Base-by-base conservation (phyloP, 2,113 vertebrate species). In the Ammodytes marinus region DNA sequence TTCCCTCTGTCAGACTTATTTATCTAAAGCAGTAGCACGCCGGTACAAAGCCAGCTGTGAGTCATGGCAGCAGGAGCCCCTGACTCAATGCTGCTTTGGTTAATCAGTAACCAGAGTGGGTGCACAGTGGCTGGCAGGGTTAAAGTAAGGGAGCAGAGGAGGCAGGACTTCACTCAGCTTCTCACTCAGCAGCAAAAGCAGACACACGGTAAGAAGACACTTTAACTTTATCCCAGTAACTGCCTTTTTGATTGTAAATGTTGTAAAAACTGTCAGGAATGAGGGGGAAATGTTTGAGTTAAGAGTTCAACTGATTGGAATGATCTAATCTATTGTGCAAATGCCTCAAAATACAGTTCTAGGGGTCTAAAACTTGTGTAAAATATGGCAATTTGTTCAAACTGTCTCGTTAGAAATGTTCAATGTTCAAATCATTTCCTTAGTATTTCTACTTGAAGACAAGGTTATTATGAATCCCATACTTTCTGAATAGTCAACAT, bases 101-200 rank as follows among this genome's bases (percentile, higher is more conserved):
- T 92, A 94, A 93, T 92, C 54, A 92, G 84, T 94, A 91, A 92
- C 85, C 39, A 74, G 65, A 73, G 59, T 68, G 58, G 66, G 69
- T 82, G 73, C 46, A 74, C 63, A 0, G 47, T 15, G 35, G 50
- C 58, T 4, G 55, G 14, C 19, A 43, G 55, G 46, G 53, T 89
- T 91, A 85, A 93, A 92, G 64, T 57, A 27, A 68, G 61, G 76
- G 79, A 82, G 73, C 61, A 69, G 79, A 68, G 63, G 40, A 82
- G 61, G n/a, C 59, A 47, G 61, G 57, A 78, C 52, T 59, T 88
- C 90, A 92, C 12, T 88, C 78, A 75, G 78, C 55, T 54, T 66
- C 49, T 64, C 71, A 77, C 15, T 74, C 74, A 75, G 43, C 77
- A 83, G 78, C 43, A 80, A 35, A 58, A 67, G 63, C 79, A 65